These are phyloP conservation scores for Oreortyx pictus DNA, from an alignment of 2,797 vertebrate species.

Conservation along the genomic window DNA sequence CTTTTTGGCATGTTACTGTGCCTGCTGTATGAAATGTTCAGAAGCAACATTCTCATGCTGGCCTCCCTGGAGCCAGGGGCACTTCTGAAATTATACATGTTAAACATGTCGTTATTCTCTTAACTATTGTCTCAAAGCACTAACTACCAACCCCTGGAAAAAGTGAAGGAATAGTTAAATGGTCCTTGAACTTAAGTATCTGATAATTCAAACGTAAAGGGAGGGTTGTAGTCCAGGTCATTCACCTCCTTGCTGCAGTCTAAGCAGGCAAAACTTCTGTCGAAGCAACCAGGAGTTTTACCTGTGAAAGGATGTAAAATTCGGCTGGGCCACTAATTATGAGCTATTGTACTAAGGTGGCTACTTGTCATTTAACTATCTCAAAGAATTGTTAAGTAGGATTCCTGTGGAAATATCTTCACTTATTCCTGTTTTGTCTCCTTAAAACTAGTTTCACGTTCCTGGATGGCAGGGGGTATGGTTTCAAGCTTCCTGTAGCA, in stretches of 20 bases:
- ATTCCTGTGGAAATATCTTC: constrained; percentile 74
- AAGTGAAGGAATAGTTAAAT: constrained; percentile 56
- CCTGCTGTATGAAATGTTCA: constrained; percentile 84
- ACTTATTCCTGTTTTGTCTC: constrained; percentile 85
- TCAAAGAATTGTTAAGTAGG: constrained; percentile 43
- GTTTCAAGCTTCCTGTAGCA: constrained; percentile 88
- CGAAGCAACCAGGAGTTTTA: constrained; percentile 12
- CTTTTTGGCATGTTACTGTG: constrained; percentile 80
- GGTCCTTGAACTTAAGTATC: not conserved
- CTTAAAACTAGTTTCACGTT: constrained; percentile 86
- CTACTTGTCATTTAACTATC: constrained; percentile 39
- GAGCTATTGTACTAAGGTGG: not conserved
- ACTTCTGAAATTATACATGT: constrained; percentile 62
- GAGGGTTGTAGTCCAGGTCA: not conserved
- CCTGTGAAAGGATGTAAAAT: not conserved
- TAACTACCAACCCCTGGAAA: constrained; percentile 44
- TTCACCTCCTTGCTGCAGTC: not conserved
- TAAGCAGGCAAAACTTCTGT: constrained; percentile 35
- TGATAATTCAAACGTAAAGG: constrained; percentile 5
- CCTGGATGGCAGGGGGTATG: constrained; percentile 94
- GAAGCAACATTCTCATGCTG: constrained; percentile 72
- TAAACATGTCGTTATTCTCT: constrained; percentile 49
- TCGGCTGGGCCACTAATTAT: not conserved
- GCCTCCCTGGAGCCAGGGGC: constrained; percentile 46
- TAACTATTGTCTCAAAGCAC: constrained; percentile 35